These are phyloP conservation scores for Gymnarchus niloticus DNA, from an alignment of 2,113 vertebrate genomes.

Conservation along the genomic window DNA sequence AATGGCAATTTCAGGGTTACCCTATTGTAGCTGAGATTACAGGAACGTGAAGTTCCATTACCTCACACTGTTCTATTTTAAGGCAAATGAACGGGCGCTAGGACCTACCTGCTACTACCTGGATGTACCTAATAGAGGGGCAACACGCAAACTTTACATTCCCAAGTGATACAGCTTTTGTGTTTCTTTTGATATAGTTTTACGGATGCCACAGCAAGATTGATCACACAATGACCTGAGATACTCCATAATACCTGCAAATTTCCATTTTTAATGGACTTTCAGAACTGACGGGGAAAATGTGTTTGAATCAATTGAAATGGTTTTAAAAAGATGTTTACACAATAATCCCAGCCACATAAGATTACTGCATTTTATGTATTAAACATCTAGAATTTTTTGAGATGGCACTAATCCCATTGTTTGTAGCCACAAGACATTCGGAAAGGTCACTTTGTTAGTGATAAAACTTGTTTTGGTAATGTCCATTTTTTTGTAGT, in stretches of 20 bases:
- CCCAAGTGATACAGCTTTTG: no score
- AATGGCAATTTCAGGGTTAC: neutral
- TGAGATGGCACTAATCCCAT: no score
- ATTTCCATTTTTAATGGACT: neutral
- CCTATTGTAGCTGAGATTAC: neutral
- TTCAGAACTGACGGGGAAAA: neutral
- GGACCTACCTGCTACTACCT: neutral
- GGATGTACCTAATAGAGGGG: neutral
- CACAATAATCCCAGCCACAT: no score
- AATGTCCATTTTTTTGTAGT: no score
- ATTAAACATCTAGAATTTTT: no score
- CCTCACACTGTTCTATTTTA: neutral
- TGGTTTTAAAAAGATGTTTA: no score
- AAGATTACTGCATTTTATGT: no score
- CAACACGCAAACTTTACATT: no score
- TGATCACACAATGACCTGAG: neutral
- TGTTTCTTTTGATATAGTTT: neutral
- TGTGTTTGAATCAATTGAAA: neutral
- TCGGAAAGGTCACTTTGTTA: neutral
- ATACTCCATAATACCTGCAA: neutral
- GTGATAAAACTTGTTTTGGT: neutral
- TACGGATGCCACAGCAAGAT: neutral
- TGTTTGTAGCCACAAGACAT: neutral
- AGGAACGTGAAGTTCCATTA: neutral
- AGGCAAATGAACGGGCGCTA: no score